These are phyloP conservation scores for Chloroceryle inda DNA, from an alignment of 2,797 vertebrate species.

Conservation along the genomic window DNA sequence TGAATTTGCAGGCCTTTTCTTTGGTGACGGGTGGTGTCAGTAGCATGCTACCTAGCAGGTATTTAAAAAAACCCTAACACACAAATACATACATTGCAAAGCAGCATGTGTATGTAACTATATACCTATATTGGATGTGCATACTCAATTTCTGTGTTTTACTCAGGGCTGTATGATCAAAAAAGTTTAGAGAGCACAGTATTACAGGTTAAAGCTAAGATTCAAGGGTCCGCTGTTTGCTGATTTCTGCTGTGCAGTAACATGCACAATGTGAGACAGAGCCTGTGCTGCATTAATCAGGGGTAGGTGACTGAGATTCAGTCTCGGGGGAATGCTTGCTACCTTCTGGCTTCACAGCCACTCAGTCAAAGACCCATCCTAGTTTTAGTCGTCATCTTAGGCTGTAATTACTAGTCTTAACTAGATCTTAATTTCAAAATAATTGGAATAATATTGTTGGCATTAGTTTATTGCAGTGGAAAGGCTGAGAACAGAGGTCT, in stretches of 20 bases:
- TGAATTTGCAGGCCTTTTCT: background rate
- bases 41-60: background rate
- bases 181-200: background rate
- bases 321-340: background rate
- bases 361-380: background rate
- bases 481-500: background rate
- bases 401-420: background rate
- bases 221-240: background rate
- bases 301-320: background rate
- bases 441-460: background rate
- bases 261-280: background rate
- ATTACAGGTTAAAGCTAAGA: background rate
- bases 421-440: background rate
- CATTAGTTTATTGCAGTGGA: background rate
- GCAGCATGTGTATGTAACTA: background rate
- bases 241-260: background rate
- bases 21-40: background rate
- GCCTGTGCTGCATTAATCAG: fast-evolving
- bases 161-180: background rate
- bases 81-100: background rate
- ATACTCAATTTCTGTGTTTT: background rate
- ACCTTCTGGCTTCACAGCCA: background rate
- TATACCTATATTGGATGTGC: fast-evolving
- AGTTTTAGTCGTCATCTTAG: background rate
- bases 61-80: background rate